Evolutionary conservation across 1,140 invertebrate genomes (phyloP).

Genomic region (Neodiprion pinetum): DNA sequence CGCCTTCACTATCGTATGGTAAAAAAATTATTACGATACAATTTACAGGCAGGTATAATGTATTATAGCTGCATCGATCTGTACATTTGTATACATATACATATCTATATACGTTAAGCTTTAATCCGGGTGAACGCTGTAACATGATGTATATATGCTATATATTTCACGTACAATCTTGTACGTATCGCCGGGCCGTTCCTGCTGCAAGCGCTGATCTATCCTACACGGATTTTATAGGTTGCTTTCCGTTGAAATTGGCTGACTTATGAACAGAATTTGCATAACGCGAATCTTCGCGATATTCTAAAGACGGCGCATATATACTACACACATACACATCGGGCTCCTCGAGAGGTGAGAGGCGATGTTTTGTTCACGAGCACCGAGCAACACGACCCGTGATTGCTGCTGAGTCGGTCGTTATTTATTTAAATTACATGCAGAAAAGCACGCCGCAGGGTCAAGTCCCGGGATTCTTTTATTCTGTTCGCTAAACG

Average conservation of each 20-base stretch:
- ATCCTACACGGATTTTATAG: neutral
- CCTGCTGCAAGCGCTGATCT: neutral
- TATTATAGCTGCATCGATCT: no score
- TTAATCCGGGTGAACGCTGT: neutral
- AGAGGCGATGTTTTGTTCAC: neutral
- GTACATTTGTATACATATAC: no score
- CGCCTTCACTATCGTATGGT: no score
- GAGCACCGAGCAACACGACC: neutral
- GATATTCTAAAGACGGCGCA: neutral
- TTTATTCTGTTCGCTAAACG: no score
- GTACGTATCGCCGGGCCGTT: neutral
- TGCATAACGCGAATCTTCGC: constrained; percentile 7
- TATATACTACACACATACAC: no score
- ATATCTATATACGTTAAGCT: neutral
- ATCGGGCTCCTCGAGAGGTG: neutral
- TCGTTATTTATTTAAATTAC: constrained; percentile 5
- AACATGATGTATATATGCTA: no score
- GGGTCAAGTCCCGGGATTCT: neutral
- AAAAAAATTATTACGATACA: no score
- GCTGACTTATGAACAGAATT: constrained; percentile 2
- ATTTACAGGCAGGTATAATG: no score
- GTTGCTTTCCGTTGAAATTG: neutral
- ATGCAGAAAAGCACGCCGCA: neutral
- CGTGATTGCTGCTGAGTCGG: neutral
- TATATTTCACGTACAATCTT: neutral